These are phyloP conservation scores for Mungos mungo DNA, from an alignment of 2,113 vertebrate genomes.

Conservation along the genomic window DNA sequence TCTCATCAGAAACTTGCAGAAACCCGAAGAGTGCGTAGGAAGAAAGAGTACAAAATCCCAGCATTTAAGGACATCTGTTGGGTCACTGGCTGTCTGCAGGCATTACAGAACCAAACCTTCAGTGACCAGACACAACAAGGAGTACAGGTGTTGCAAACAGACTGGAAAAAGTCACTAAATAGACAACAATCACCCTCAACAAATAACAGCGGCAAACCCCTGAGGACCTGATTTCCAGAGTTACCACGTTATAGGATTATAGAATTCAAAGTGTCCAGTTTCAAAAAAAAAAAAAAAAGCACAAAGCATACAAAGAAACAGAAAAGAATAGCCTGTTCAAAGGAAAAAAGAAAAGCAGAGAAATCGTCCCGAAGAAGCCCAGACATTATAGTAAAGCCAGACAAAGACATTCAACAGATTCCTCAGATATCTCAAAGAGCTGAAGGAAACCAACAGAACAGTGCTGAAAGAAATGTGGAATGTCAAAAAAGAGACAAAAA, in stretches of 20 bases:
- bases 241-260: neutral
- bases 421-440: neutral
- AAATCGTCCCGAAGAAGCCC: neutral
- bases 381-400: neutral
- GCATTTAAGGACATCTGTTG: neutral
- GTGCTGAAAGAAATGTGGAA: neutral
- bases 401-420: neutral
- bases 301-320: neutral
- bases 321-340: neutral
- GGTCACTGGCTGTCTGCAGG: neutral
- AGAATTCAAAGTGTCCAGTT: neutral
- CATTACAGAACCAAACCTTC: neutral
- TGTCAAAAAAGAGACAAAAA: neutral
- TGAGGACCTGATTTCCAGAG: too few relatives aligned
- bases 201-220: neutral
- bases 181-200: neutral
- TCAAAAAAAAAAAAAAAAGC: neutral
- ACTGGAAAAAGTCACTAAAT: neutral
- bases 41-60: neutral
- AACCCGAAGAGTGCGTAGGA: neutral
- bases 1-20: neutral
- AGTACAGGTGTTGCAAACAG: neutral
- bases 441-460: neutral
- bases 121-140: neutral
- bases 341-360: neutral